Evolutionary conservation across 2,797 vertebrate genomes (phyloP).

Genomic region (Podarcis lilfordi): DNA sequence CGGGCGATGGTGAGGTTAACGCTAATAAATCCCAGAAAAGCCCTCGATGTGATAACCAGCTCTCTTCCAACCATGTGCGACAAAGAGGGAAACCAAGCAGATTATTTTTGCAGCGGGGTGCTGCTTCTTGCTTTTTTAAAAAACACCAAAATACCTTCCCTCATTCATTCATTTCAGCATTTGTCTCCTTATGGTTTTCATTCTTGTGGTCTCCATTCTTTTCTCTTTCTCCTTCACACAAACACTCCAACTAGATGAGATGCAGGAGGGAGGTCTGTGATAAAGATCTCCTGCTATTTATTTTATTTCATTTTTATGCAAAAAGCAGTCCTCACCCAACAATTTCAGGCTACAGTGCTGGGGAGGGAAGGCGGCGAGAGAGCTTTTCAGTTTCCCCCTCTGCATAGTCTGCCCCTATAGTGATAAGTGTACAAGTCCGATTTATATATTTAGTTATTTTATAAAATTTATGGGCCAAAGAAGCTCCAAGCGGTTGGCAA

Average conservation of each 20-base stretch:
- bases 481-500: neutral
- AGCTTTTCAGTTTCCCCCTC: neutral
- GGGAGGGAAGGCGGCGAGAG: too few species aligned
- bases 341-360: neutral
- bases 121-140: neutral
- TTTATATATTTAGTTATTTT: too few species aligned
- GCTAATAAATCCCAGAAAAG: slow-evolving; percentile 11
- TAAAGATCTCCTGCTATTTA: neutral
- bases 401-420: neutral
- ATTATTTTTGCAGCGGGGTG: neutral
- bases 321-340: neutral
- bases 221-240: neutral
- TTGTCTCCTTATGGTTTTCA: neutral
- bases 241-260: neutral
- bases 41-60: neutral
- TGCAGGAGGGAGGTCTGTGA: neutral
- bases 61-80: neutral
- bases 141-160: neutral
- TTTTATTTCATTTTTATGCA: too few species aligned
- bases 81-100: neutral
- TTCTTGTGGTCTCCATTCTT: neutral
- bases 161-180: neutral
- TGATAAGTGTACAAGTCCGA: too few species aligned
- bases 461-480: too few species aligned
- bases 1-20: neutral